These are phyloP conservation scores for Actenoides hombroni DNA, from an alignment of 2,113 vertebrate species.

Conservation along the genomic window DNA sequence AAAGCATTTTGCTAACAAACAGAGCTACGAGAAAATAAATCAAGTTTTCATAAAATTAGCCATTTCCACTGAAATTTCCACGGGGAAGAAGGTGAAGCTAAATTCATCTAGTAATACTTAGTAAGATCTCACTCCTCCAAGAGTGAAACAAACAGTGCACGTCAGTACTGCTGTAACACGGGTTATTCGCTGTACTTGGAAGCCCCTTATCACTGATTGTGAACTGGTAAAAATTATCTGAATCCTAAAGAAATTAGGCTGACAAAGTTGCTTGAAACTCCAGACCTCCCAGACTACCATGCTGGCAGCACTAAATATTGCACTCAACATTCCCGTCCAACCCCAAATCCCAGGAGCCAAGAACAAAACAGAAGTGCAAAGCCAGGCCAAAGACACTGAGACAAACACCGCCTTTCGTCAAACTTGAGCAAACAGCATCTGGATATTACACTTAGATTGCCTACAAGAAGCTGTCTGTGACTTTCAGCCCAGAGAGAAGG, in stretches of 20 bases:
- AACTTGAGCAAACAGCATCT: neutral
- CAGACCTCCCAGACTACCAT: neutral
- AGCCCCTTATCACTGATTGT: neutral
- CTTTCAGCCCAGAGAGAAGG: neutral
- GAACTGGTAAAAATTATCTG: neutral
- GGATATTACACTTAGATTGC: neutral
- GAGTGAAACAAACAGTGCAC: neutral
- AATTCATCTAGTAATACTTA: neutral
- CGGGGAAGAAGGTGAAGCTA: neutral
- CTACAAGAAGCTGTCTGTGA: neutral
- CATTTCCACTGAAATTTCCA: neutral
- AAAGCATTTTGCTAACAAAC: slow-evolving; percentile 99
- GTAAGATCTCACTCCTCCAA: neutral
- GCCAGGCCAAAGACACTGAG: neutral
- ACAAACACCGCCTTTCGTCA: neutral
- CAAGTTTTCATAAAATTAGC: slow-evolving; percentile 23
- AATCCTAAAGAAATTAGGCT: neutral
- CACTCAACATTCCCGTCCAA: neutral
- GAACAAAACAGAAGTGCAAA: slow-evolving; percentile 9
- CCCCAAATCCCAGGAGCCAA: slow-evolving; percentile 17
- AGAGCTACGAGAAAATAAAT: slow-evolving; percentile 83
- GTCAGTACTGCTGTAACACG: neutral
- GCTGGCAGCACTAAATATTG: slow-evolving; percentile 1
- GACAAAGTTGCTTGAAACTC: neutral
- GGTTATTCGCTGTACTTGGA: neutral